Conservation (phyloP, 2,113 vertebrate species). For the Cathartes aura region DNA sequence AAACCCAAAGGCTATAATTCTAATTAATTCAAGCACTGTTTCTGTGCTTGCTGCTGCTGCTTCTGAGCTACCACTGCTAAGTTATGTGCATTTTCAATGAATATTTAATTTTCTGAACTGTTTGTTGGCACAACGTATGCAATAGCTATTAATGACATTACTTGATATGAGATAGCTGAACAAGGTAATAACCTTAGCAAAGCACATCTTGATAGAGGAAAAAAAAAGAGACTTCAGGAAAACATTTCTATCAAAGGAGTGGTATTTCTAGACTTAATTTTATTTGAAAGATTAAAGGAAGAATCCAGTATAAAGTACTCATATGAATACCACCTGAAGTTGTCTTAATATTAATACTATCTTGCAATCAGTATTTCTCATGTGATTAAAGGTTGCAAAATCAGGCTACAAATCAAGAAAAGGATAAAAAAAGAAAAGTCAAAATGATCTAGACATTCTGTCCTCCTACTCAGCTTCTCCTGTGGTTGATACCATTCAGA, state of each 20-base stretch:
- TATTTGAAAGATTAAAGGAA: not conserved
- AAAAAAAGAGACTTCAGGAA: not conserved
- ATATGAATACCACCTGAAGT: not conserved
- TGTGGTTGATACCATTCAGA: not conserved
- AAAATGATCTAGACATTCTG: not conserved
- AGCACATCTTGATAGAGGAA: not conserved
- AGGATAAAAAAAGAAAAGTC: not conserved
- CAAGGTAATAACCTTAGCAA: not conserved
- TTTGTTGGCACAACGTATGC: not conserved
- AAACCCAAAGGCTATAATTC: not conserved
- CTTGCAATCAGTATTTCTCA: not conserved
- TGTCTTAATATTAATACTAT: not conserved
- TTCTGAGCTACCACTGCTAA: not conserved
- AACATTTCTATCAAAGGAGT: not conserved
- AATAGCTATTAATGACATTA: not conserved
- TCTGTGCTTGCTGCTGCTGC: not conserved
- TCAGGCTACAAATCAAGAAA: not conserved
- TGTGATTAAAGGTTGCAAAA: not conserved
- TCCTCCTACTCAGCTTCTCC: not conserved
- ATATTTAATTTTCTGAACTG: not conserved
- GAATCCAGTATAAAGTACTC: not conserved
- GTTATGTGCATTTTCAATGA: not conserved
- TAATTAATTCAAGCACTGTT: not conserved
- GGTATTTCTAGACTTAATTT: not conserved
- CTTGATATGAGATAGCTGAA: not conserved